Base-by-base conservation (phyloP, 1,140 invertebrate species). In the Bilobella aurantiaca region DNA sequence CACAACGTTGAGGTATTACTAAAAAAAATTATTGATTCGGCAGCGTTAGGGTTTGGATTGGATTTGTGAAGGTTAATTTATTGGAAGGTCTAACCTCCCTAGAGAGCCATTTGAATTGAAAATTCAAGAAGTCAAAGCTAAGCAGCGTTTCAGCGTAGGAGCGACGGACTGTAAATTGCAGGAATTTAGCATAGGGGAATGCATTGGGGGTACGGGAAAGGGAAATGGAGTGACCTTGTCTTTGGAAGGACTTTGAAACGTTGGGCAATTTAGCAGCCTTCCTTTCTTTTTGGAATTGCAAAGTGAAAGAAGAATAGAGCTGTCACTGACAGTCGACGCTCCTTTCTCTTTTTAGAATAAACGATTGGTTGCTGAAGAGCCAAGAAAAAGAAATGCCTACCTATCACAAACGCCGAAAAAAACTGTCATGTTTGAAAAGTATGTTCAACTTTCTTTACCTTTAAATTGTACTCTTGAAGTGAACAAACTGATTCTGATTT, bases 261-360 rank as follows among this genome's bases (percentile, higher is more conserved):
- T 53, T 53, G 49, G 25, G 21, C 49, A 53, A 53, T 53, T 53
- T 53, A 53, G 14, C 25, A 12, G 14, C 25, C 49, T 23, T 23
- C 23, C 25, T 12, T 53, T 53, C 49, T 53, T 53, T 53, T 53
- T 23, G 49, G 49, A 53, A 53, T 53, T 16, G 12, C 49, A 53
- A 53, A 53, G 49, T 53, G 49, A 53, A 53, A 53, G 49, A 53
- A 53, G 49, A 53, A 53, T 53, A 53, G 49, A 53, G 49, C 49
- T 53, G 49, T 53, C 49, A 53, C 14, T 53, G 49, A 53, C 49
- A 53, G 49, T 53, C 49, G 49, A 18, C 25, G 14, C 21, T 53
- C 49, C 25, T 53, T 53, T 23, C n/a, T 42, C 21, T 23, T 42
- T 53, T 53, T 23, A 23, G 49, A 53, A 53, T 53, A 53, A 53